Evolutionary conservation across 2,113 vertebrate species (phyloP).

Genomic region (Tragelaphus buxtoni): DNA sequence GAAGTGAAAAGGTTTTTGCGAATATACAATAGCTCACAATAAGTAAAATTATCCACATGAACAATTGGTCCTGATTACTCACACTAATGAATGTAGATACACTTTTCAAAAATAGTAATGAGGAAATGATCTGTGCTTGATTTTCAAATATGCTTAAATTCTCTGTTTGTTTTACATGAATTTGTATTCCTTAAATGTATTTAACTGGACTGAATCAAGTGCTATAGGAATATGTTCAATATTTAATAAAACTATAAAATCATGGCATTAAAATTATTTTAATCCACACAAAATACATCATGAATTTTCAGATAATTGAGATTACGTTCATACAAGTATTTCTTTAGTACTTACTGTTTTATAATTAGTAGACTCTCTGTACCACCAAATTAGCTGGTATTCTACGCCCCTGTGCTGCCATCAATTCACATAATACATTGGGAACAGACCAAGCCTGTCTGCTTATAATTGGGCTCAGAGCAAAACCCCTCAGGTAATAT

Average conservation of each 20-base stretch:
- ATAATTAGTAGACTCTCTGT: slow-evolving; percentile 30
- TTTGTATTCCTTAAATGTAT: slow-evolving; percentile 17
- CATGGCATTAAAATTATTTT: slow-evolving; percentile 11
- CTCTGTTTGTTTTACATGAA: background rate
- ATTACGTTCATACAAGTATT: background rate
- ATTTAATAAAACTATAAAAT: slow-evolving; percentile 15
- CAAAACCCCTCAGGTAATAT: slow-evolving; percentile 47
- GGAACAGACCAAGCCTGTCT: slow-evolving; percentile 7
- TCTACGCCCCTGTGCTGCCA: background rate
- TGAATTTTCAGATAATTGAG: background rate
- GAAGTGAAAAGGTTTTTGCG: background rate
- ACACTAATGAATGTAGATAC: background rate
- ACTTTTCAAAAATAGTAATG: background rate
- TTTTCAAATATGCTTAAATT: slow-evolving; percentile 7
- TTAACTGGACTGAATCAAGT: background rate
- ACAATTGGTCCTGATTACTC: background rate
- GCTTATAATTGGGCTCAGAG: slow-evolving; percentile 62
- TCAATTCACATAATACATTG: slow-evolving; percentile 36
- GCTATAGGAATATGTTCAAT: background rate
- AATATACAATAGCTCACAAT: background rate
- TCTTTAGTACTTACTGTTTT: slow-evolving; percentile 7
- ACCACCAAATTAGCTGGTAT: slow-evolving; percentile 16
- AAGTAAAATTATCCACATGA: background rate
- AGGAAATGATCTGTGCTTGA: background rate
- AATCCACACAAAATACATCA: background rate